Evolutionary conservation across 2,113 vertebrate genomes (phyloP).

Genomic region (Anhinga rufa): DNA sequence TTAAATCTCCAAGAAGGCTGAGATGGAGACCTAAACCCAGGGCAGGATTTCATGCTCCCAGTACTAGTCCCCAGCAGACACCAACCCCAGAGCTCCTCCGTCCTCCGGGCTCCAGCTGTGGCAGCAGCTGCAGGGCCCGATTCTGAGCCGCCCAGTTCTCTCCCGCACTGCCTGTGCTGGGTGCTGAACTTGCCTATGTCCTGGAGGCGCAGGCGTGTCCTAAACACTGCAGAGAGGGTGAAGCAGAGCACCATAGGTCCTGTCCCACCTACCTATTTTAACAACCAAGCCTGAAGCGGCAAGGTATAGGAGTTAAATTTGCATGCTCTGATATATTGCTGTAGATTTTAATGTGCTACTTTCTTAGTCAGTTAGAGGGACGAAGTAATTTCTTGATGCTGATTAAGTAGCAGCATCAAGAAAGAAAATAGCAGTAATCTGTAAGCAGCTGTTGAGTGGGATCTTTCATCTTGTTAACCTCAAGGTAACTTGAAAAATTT

Average conservation of each 20-base stretch:
- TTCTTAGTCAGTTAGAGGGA: neutral
- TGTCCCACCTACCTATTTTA: neutral
- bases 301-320: neutral
- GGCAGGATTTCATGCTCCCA: neutral
- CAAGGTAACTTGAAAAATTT: neutral
- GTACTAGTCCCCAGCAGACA: neutral
- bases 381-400: neutral
- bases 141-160: no score
- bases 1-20: neutral
- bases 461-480: neutral
- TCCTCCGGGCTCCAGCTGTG: fast-evolving
- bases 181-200: neutral
- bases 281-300: neutral
- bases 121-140: fast-evolving
- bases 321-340: neutral
- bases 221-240: neutral
- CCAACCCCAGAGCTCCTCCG: neutral
- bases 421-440: neutral
- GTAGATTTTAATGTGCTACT: neutral
- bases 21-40: neutral
- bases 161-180: neutral
- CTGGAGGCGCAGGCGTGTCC: neutral
- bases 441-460: neutral
- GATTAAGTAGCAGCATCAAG: neutral
- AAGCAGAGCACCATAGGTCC: neutral